Evolutionary conservation across 1,140 invertebrate genomes (phyloP), one percentile per base, ranked within the genome.

Genomic region (Epicauta chinensis): DNA sequence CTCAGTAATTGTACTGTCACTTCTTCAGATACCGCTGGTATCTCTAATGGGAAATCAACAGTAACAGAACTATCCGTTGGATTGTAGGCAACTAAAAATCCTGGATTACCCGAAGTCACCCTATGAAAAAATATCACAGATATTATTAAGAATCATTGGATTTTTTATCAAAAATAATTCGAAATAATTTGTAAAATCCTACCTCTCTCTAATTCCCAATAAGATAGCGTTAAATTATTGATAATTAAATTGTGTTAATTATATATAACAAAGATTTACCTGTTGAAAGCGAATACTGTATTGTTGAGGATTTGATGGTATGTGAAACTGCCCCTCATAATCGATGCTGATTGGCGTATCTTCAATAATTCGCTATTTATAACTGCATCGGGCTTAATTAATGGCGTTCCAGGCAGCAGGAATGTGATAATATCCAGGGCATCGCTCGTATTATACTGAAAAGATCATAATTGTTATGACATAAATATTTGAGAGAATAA

Each of bases 341-440:
- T 77, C 0, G 79, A 76, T 6, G 70, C 68, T 11, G 71, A 71
- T 7, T 65, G 53, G 31, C 76, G 68, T 45, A 73, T 59, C 16
- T 71, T 60, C 4, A 75, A 47, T 9, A 82, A 62, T 37, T 71
- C 64, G 30, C 65, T 63, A 37, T 70, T 64, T 12, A 68, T 50
- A 11, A 66, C 65, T 66, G 77, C 82, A 68, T 70, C 81, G 63
- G 75, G 76, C 66, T 68, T 78, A 64, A 77, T 69, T 37, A 91
- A 75, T 0, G 86, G 79, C 1, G 85, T 84, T 1, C 88, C 89
- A 1, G 84, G 84, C 34, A 91, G 65, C 11, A 91, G 67, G 51
- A 87, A 74, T 5, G 79, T 78, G 56, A 91, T 75, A 30, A 81
- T 80, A 44, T 82, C 78, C 0, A 85, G 69, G 9, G 77, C 64